Conservation (phyloP, 2,113 vertebrate species). For the Leucosticte australis region DNA sequence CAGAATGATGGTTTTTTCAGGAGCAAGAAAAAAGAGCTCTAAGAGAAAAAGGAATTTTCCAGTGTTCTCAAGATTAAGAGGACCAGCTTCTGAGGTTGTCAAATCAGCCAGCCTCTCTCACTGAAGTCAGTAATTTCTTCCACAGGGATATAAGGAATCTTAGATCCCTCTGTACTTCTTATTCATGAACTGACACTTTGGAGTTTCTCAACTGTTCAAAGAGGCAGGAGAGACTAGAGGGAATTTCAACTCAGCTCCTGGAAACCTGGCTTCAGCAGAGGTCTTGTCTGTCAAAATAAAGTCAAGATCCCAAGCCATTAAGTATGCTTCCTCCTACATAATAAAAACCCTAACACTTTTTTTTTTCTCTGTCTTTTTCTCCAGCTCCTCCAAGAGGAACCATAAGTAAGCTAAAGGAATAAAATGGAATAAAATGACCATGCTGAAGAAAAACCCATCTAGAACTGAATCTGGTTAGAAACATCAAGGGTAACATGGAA, state of each 20-base stretch:
- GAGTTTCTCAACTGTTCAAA: conserved; percentile 1
- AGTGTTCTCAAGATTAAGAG: neutral
- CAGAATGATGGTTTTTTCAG: neutral
- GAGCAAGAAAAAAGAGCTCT: neutral
- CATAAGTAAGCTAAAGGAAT: neutral
- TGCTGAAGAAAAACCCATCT: neutral
- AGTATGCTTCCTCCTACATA: neutral
- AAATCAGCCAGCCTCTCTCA: neutral
- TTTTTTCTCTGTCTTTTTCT: neutral
- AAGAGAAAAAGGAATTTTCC: neutral
- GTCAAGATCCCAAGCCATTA: neutral
- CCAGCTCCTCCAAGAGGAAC: neutral
- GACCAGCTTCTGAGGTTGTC: neutral
- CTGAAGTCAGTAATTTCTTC: conserved; percentile 5
- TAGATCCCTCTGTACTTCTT: neutral
- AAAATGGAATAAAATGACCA: neutral
- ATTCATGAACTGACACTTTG: neutral
- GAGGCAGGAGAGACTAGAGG: neutral
- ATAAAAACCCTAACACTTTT: neutral
- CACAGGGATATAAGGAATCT: neutral
- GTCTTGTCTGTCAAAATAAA: neutral
- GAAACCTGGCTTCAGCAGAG: neutral
- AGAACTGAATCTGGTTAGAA: neutral
- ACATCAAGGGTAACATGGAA: neutral
- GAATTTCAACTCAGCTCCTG: neutral